A percentile compares a stretch with the other conserved stretches of the same genome.
Evolutionary conservation across 2,797 vertebrate species (phyloP).

Genomic region (Phataginus tetradactyla): DNA sequence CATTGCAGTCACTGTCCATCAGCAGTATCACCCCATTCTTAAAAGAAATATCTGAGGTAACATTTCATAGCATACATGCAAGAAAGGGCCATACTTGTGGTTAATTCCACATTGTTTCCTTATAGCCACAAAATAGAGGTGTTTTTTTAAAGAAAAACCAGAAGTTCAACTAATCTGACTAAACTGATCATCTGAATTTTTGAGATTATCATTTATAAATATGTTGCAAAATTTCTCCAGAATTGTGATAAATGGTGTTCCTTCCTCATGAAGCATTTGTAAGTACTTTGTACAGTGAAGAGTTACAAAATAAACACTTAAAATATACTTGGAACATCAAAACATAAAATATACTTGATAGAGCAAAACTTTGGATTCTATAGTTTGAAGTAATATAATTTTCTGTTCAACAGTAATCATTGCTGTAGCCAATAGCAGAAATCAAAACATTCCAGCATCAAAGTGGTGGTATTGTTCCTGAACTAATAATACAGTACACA

Average conservation of each 20-base stretch:
- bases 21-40: not conserved
- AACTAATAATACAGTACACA: not conserved
- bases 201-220: slow-evolving; percentile 3
- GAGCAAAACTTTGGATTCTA: slow-evolving; percentile 1
- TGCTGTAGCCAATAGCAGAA: not conserved
- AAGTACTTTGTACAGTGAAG: slow-evolving; percentile 17
- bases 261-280: not conserved
- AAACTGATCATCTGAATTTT: not conserved
- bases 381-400: not conserved
- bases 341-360: not conserved
- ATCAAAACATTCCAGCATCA: slow-evolving; percentile 12
- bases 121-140: not conserved
- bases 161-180: not conserved
- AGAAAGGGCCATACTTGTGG: not conserved
- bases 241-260: not conserved
- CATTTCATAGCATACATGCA: not conserved
- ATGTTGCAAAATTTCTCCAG: not conserved
- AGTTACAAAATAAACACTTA: not conserved
- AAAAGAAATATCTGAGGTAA: not conserved
- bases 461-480: not conserved
- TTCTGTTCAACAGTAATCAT: not conserved
- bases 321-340: not conserved
- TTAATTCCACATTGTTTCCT: slow-evolving; percentile 17
- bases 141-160: not conserved
- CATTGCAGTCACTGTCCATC: too few relatives aligned